Conservation (phyloP, 1,140 invertebrate genomes). For the Vollenhovia emeryi region DNA sequence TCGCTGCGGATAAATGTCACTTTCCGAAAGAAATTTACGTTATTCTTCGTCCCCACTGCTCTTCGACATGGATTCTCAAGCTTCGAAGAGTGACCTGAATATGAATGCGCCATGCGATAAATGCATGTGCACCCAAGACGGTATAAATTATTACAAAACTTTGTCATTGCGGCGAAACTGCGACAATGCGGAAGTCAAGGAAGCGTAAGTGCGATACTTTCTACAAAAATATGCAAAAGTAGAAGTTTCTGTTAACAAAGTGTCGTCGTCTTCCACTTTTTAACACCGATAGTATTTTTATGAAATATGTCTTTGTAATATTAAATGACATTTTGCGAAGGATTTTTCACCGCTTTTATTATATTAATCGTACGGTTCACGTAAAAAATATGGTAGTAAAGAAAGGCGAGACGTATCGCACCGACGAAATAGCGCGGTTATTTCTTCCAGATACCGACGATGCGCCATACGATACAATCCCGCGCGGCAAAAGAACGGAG, state of each 20-base stretch:
- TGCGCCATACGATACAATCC: conserved; percentile 90
- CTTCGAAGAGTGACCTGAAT: background rate
- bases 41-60: background rate
- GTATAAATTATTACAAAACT: conserved; percentile 93
- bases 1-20: background rate
- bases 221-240: background rate
- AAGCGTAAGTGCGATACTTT: conserved; percentile 86
- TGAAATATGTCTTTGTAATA: background rate
- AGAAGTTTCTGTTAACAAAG: background rate
- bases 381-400: background rate
- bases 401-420: background rate
- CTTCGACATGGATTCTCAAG: background rate
- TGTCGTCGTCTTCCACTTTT: background rate
- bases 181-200: conserved; percentile 90
- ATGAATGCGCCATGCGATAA: background rate
- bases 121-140: conserved; percentile 70
- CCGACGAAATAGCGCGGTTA: conserved; percentile 15
- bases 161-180: conserved; percentile 89
- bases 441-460: conserved; percentile 85
- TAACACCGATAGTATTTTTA: background rate
- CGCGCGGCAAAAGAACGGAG: conserved; percentile 65
- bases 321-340: background rate
- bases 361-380: background rate
- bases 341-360: background rate
- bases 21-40: background rate